phyloP scores from a whole-genome alignment of 2,888 invertebrate species.

The Aricia artaxerxes region DNA sequence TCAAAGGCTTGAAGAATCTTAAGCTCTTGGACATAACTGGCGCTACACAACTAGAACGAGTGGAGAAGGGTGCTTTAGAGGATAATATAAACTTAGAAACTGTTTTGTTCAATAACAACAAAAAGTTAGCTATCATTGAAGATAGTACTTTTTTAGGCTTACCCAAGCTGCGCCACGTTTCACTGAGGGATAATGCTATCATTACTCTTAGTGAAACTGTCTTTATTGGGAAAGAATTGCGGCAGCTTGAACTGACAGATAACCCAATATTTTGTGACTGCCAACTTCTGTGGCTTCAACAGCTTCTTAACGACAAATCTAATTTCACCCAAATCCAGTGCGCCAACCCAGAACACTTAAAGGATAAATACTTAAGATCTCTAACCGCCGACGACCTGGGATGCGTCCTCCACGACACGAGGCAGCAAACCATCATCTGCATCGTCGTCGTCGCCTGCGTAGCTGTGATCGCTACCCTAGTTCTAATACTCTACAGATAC shows the following conservation, averaged over 20 bases:
- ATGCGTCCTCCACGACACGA: conserved; percentile 89
- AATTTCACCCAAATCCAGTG: conserved; percentile 88
- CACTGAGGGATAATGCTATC: conserved; percentile 89
- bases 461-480: conserved; percentile 85
- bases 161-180: conserved; percentile 88
- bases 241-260: conserved; percentile 88
- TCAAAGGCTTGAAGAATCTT: conserved; percentile 88
- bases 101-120: conserved; percentile 88
- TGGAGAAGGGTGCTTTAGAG: conserved; percentile 89
- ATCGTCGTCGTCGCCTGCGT: conserved; percentile 87
- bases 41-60: conserved; percentile 84
- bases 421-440: conserved; percentile 89
- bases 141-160: conserved; percentile 89
- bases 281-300: conserved; percentile 88
- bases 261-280: conserved; percentile 92
- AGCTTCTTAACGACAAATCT: conserved; percentile 84
- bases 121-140: conserved; percentile 85
- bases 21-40: conserved; percentile 89
- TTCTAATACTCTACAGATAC: conserved; percentile 88
- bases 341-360: conserved; percentile 85
- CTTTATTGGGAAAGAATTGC: conserved; percentile 88
- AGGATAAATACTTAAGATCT: conserved; percentile 84
- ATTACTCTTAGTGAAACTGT: conserved; percentile 88
- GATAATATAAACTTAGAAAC: conserved; percentile 91
- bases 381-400: conserved; percentile 89